Percentiles rank a stretch among this genome's conserved stretches.
Conservation (phyloP, 2,113 vertebrate genomes). For the Sciurus niger region DNA sequence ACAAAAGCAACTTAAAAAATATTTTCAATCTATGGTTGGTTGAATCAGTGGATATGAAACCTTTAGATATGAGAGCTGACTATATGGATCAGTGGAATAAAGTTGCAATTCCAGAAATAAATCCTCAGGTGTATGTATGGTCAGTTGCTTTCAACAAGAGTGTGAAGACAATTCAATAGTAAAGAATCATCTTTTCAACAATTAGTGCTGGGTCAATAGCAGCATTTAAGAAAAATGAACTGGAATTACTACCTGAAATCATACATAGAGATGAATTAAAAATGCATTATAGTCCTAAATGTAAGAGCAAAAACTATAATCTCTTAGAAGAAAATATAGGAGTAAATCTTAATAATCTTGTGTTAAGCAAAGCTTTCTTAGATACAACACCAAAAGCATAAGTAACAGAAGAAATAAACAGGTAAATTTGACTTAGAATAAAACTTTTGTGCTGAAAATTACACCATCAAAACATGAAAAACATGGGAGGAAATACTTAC, state of each 20-base stretch:
- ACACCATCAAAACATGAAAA: neutral
- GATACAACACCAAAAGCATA: neutral
- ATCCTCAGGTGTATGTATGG: neutral
- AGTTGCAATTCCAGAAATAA: neutral
- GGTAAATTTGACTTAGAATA: neutral
- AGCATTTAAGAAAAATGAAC: neutral
- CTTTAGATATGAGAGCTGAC: neutral
- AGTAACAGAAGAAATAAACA: neutral
- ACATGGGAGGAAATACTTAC: neutral
- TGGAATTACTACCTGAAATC: neutral
- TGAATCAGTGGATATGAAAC: neutral
- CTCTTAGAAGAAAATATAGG: slow-evolving; percentile 7
- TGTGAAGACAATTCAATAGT: neutral
- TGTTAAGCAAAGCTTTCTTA: neutral
- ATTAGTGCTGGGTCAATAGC: neutral
- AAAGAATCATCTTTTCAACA: neutral
- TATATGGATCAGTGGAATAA: neutral
- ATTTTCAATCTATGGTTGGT: neutral
- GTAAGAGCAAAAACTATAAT: neutral
- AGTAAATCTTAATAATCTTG: neutral
- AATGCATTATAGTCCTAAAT: neutral
- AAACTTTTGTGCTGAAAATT: neutral
- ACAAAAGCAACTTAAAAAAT: neutral
- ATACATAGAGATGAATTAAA: neutral
- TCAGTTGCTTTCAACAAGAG: neutral